These are phyloP conservation scores for Leptura quadrifasciata DNA, from an alignment of 2,888 invertebrate genomes.

Conservation along the genomic window DNA sequence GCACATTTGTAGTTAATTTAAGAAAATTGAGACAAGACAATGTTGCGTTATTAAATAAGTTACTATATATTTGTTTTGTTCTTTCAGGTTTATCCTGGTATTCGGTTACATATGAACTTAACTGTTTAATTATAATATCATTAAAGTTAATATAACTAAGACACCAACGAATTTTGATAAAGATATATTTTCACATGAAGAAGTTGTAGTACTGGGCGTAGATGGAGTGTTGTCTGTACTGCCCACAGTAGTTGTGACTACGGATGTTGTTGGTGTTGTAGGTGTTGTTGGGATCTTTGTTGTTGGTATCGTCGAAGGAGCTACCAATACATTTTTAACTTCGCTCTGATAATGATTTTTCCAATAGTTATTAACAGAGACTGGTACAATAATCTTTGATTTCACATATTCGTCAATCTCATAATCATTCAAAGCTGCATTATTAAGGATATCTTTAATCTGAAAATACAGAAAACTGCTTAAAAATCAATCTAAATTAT, in stretches of 20 bases:
- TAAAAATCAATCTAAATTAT: too few species aligned
- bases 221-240: neutral
- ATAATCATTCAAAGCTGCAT: neutral
- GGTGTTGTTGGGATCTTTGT: neutral
- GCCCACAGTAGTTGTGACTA: neutral
- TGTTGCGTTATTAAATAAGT: too few species aligned
- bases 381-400: neutral
- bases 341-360: neutral
- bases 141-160: too few species aligned
- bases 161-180: too few species aligned
- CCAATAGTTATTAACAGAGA: conserved; percentile 22
- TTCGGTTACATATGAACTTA: too few species aligned
- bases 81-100: too few species aligned
- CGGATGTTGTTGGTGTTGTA: neutral
- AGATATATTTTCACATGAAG: too few species aligned
- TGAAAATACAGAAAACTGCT: neutral
- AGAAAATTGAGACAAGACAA: too few species aligned
- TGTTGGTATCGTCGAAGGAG: neutral
- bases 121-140: too few species aligned
- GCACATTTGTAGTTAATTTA: too few species aligned
- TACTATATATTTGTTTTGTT: too few species aligned
- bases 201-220: neutral
- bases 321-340: neutral
- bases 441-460: neutral
- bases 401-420: neutral